A percentile compares a stretch with the other conserved stretches of the same genome.
These are phyloP conservation scores for Lacerta bilineata DNA, from an alignment of 2,797 vertebrate species.

Conservation along the genomic window DNA sequence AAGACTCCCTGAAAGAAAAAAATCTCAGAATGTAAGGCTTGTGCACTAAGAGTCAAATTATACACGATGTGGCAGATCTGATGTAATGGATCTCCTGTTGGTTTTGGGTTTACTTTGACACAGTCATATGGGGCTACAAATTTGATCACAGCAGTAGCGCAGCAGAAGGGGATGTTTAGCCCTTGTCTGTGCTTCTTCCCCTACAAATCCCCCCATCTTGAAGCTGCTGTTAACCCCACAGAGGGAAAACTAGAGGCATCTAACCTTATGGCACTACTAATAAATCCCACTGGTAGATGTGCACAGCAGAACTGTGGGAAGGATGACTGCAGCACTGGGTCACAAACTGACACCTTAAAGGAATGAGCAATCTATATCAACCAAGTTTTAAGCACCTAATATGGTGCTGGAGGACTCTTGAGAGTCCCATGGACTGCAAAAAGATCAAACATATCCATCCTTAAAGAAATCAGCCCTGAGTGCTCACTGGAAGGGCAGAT, in stretches of 20 bases:
- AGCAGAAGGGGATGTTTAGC: background rate
- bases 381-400: too few species aligned
- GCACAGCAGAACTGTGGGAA: background rate
- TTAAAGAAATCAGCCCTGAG: too few species aligned
- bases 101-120: background rate
- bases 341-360: background rate
- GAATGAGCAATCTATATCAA: background rate
- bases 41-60: background rate
- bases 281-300: background rate
- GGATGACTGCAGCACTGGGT: background rate
- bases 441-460: too few species aligned
- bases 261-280: background rate
- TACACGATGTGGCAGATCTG: background rate
- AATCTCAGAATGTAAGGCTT: background rate
- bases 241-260: background rate
- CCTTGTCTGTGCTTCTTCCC: background rate
- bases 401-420: too few species aligned
- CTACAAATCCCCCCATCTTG: background rate
- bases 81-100: background rate
- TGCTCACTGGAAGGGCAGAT: too few species aligned
- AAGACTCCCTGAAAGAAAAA: fast-evolving
- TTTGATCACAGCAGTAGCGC: background rate
- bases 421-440: too few species aligned
- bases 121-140: too few species aligned
- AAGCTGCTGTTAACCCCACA: background rate